These are phyloP conservation scores for Cladopsammia gracilis DNA, from an alignment of 64 coral and sea anemone species.

Conservation along the genomic window DNA sequence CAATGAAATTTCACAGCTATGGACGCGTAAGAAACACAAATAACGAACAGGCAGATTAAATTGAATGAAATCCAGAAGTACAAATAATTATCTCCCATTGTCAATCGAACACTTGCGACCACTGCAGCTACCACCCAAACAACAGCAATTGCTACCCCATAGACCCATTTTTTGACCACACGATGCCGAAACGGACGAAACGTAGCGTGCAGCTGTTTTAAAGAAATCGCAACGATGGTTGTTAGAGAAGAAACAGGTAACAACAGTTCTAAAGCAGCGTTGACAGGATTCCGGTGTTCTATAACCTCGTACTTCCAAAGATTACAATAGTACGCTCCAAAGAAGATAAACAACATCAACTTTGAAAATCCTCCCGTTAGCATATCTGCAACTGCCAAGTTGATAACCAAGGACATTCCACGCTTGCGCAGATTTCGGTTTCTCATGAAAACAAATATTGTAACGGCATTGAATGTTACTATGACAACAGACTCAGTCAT, in stretches of 20 bases:
- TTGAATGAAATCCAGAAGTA: not conserved
- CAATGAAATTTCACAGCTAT: too few relatives aligned
- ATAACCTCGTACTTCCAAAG: too few relatives aligned
- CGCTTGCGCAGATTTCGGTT: not conserved
- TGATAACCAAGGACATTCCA: not conserved
- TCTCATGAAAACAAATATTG: not conserved
- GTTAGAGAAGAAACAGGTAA: not conserved
- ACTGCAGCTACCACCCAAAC: not conserved
- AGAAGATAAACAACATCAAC: rapidly evolving
- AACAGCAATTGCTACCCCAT: not conserved
- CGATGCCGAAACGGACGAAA: not conserved
- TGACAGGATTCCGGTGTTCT: not conserved
- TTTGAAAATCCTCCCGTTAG: not conserved
- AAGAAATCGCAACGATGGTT: not conserved
- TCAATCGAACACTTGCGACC: not conserved
- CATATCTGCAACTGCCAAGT: not conserved
- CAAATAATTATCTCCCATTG: not conserved
- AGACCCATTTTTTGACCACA: not conserved
- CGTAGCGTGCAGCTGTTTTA: not conserved
- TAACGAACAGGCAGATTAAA: too few relatives aligned
- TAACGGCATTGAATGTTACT: not conserved
- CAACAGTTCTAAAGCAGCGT: not conserved
- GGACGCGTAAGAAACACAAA: too few relatives aligned
- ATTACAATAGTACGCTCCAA: not conserved
- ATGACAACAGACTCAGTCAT: not conserved